Conservation (phyloP, 2,797 vertebrate genomes). For the Gephyroberyx darwinii region DNA sequence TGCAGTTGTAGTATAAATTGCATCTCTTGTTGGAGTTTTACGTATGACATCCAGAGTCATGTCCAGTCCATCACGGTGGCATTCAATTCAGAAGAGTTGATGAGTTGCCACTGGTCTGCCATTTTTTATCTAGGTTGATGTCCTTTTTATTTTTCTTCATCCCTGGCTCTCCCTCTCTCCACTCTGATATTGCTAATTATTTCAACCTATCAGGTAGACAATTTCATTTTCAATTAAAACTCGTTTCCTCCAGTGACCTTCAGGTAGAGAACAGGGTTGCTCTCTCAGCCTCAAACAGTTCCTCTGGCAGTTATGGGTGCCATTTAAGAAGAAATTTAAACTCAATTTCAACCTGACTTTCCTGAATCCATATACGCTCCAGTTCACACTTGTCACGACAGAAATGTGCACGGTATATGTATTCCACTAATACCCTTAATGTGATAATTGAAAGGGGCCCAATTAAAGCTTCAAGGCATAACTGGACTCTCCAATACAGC, state of each 20-base stretch:
- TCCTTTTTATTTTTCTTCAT: slow-evolving; percentile 77
- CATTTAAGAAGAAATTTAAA: slow-evolving; percentile 79
- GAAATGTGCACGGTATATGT: slow-evolving; percentile 63
- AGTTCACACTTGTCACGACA: slow-evolving; percentile 64
- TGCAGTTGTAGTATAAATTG: slow-evolving; percentile 47
- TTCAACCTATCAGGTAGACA: slow-evolving; percentile 83
- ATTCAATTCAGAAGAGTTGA: slow-evolving; percentile 70
- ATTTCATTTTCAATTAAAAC: slow-evolving; percentile 85
- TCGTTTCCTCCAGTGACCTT: slow-evolving; percentile 77
- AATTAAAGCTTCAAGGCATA: slow-evolving; percentile 74
- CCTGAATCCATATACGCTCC: slow-evolving; percentile 61
- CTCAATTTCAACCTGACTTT: slow-evolving; percentile 72
- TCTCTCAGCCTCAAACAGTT: slow-evolving; percentile 64
- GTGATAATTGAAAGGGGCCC: slow-evolving; percentile 79
- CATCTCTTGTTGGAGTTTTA: slow-evolving; percentile 56
- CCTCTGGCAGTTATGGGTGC: slow-evolving; percentile 60
- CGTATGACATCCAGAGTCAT: slow-evolving; percentile 53
- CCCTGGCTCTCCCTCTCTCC: slow-evolving; percentile 64
- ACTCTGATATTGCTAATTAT: slow-evolving; percentile 84
- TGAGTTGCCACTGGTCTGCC: slow-evolving; percentile 60
- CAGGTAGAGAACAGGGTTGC: slow-evolving; percentile 62
- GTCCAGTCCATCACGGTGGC: slow-evolving; percentile 75
- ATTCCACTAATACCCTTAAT: slow-evolving; percentile 71
- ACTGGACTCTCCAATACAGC: slow-evolving; percentile 59
- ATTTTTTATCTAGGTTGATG: slow-evolving; percentile 69